phyloP scores from a whole-genome alignment of 2,888 invertebrate species.

The Andrena dorsata region DNA sequence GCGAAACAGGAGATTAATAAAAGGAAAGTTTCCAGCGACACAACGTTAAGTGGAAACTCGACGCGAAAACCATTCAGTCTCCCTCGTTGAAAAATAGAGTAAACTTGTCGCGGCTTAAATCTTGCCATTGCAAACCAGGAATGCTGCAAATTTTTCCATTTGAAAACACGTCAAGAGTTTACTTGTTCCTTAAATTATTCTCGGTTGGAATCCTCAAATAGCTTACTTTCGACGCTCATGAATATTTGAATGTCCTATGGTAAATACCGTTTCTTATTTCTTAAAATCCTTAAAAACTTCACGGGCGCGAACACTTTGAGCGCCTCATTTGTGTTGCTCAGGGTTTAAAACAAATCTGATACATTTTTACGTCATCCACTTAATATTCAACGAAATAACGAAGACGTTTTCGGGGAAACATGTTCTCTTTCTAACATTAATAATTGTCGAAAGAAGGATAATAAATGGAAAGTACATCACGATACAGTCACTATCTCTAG shows the following conservation, averaged over 20 bases:
- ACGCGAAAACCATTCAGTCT: slow-evolving; percentile 17
- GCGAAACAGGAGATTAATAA: slow-evolving; percentile 9
- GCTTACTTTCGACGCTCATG: neutral
- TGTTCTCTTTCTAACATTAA: too few relatives aligned
- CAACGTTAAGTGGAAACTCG: slow-evolving; percentile 1
- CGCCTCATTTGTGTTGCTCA: too few relatives aligned
- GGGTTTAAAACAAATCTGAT: too few relatives aligned
- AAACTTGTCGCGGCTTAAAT: neutral
- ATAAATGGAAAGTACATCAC: too few relatives aligned
- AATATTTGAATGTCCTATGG: neutral
- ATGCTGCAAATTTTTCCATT: neutral
- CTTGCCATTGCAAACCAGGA: neutral
- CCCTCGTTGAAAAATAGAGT: neutral
- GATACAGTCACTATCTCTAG: too few relatives aligned
- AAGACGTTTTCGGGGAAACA: too few relatives aligned
- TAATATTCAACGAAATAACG: too few relatives aligned
- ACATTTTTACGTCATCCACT: too few relatives aligned
- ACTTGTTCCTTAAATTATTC: slow-evolving; percentile 6
- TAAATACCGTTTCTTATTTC: neutral
- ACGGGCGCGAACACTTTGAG: too few relatives aligned
- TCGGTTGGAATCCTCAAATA: neutral
- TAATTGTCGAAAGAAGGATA: too few relatives aligned
- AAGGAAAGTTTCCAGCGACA: slow-evolving; percentile 5
- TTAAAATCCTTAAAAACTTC: neutral
- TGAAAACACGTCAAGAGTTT: slow-evolving; percentile 1